These are phyloP conservation scores for Trachelus iudaicus DNA, from an alignment of 2,888 invertebrate species.

Conservation along the genomic window DNA sequence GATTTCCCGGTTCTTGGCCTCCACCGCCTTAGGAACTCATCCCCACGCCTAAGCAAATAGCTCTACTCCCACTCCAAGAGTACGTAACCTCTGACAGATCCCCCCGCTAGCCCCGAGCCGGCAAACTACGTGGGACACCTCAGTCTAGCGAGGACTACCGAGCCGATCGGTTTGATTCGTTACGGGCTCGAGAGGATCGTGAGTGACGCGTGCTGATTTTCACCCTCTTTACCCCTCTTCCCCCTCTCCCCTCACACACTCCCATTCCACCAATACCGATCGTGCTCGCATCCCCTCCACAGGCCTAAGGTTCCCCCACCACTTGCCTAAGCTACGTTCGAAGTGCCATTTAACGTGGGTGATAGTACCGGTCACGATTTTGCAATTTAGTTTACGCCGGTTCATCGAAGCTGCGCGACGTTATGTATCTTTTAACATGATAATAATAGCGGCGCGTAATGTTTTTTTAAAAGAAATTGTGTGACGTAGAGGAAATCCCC, in stretches of 20 bases:
- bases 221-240: background rate
- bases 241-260: background rate
- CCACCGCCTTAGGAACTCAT: no score
- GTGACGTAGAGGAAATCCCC: no score
- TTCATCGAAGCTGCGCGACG: background rate
- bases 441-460: background rate
- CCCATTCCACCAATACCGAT: background rate
- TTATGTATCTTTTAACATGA: background rate
- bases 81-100: no score
- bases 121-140: no score
- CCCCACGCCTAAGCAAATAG: no score
- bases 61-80: no score
- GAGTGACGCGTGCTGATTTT: background rate
- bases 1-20: no score
- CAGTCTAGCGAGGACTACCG: no score
- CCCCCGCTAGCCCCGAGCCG: no score
- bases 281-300: background rate
- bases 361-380: background rate
- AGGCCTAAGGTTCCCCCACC: background rate
- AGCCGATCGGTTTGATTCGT: no score
- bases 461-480: no score
- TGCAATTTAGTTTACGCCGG: conserved; percentile 1
- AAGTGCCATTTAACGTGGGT: conserved; percentile 1
- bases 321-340: background rate
- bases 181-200: no score